Conservation (phyloP, 2,888 invertebrate species). For the Callinectes sapidus region DNA sequence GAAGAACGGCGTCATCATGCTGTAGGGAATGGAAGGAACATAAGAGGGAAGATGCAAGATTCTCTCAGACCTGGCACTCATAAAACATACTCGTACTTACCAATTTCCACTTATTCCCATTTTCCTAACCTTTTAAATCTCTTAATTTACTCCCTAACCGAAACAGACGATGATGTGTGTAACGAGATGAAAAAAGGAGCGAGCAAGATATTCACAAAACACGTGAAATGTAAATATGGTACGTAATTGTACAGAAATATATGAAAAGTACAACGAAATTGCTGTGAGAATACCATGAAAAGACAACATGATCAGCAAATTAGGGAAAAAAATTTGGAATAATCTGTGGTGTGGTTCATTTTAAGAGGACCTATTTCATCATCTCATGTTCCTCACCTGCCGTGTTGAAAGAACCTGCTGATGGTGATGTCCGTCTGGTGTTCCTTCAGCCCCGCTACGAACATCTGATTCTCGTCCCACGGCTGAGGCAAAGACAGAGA, state of each 20-base stretch:
- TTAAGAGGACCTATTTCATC: not conserved
- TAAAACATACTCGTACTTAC: no score
- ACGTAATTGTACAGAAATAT: not conserved
- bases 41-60: no score
- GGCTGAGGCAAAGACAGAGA: conserved; percentile 49
- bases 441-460: conserved; percentile 45
- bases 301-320: not conserved
- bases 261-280: not conserved
- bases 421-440: conserved; percentile 22
- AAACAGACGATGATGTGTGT: not conserved
- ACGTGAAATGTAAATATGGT: not conserved
- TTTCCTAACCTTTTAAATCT: no score
- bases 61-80: no score
- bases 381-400: conserved; percentile 54
- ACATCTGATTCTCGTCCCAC: conserved; percentile 63
- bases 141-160: not conserved
- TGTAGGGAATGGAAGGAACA: conserved; percentile 42
- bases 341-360: not conserved
- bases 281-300: not conserved
- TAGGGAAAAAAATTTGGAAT: not conserved
- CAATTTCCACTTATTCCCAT: no score
- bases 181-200: not conserved
- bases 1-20: conserved; percentile 71
- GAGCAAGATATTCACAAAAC: not conserved
- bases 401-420: conserved; percentile 66